These are phyloP conservation scores for Mylabris sibirica DNA, from an alignment of 2,888 invertebrate species.

Conservation along the genomic window DNA sequence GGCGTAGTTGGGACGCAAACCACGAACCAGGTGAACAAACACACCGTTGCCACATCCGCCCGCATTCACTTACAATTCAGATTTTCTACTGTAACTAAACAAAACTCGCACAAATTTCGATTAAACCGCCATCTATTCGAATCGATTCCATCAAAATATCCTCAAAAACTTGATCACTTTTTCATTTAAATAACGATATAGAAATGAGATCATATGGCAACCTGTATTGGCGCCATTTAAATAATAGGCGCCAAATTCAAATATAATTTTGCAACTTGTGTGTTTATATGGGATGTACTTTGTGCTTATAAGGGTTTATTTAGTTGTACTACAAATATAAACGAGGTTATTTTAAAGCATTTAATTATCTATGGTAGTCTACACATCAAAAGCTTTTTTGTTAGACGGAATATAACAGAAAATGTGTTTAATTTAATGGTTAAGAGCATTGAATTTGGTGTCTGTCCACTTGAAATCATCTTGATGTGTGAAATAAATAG, in stretches of 20 bases:
- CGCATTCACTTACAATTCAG: background rate
- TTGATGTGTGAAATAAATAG: slow-evolving; percentile 81
- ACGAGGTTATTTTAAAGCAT: background rate
- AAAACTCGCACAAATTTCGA: background rate
- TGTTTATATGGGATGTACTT: no score
- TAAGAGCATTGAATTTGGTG: slow-evolving; percentile 67
- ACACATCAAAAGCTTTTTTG: background rate
- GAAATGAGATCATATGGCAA: background rate
- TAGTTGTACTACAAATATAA: background rate
- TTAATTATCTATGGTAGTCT: background rate
- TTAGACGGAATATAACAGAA: background rate
- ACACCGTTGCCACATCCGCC: slow-evolving; percentile 13
- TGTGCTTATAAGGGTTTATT: background rate
- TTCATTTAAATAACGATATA: background rate
- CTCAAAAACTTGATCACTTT: background rate
- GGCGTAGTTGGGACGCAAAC: slow-evolving; percentile 20
- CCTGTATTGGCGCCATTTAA: background rate
- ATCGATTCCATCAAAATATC: background rate
- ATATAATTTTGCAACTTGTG: background rate
- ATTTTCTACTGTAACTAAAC: background rate
- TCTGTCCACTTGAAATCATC: slow-evolving; percentile 79
- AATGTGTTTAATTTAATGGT: slow-evolving; percentile 57
- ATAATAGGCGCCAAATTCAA: background rate
- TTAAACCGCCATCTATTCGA: background rate
- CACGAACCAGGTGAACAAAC: background rate